Evolutionary conservation across 2,888 invertebrate genomes (phyloP), one percentile per base, ranked within the genome.

Genomic region (Chymomyza fuscimana): DNA sequence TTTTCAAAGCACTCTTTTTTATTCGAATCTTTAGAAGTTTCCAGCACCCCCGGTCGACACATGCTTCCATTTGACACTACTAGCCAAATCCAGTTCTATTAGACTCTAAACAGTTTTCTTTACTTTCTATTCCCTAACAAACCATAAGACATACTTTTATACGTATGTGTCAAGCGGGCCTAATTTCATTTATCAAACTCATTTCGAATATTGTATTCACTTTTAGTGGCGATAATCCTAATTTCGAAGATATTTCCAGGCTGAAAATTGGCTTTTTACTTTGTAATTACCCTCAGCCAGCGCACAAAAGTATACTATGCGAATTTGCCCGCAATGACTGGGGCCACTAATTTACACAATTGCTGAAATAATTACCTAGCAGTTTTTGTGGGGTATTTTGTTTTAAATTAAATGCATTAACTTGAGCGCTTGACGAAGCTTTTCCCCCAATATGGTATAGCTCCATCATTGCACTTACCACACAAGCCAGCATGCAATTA

Each of bases 311-410:
- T 76, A 70, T 73, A 70, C 76, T 65, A 73, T 58, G 64, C 58
- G 58, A 70, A 74, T 78, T 74, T 7, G 40, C 40, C 40, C 2
- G 12, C 10, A 10, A 12, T 12, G 40, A 12, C 40, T 46, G 69
- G 15, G 63, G 74, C 80, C 80, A 83, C 86, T 83, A 87, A 83
- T 83, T 83, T 87, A 70, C 76, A 80, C 82, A 83, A 87, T 87
- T 87, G 83, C 73, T 77, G 70, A 85, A 83, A 83, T 87, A 83
- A 83, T 83, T 83, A 86, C 77, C 82, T 74, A 74, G 58, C 58
- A 46, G 58, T 58, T 58, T 58, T 58, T 46, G 12, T 46, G 10
- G 12, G 40, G 12, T 25, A 25, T 58, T 58, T 58, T 58, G 12
- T 58, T 58, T 58, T 58, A 58, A 58, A 58, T 25, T 19, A 58